Percentiles rank a stretch among this genome's conserved stretches.
These are phyloP conservation scores for Drosophila pseudotalamancana DNA, from an alignment of 2,888 invertebrate species.

Conservation along the genomic window DNA sequence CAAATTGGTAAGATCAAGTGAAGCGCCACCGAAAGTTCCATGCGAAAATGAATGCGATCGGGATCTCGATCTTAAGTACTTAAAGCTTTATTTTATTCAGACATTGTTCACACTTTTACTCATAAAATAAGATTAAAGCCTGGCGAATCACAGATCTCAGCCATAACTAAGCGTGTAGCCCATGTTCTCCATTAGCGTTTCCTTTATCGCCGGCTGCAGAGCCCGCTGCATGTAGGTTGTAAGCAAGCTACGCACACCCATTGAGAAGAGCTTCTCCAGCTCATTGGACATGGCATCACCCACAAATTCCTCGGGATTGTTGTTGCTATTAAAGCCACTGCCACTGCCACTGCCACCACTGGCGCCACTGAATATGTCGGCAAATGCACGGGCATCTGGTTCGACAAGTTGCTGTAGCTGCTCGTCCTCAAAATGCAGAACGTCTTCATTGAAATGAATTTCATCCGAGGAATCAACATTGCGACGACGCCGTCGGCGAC, in stretches of 20 bases:
- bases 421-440: slow-evolving; percentile 77
- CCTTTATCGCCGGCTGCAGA: slow-evolving; percentile 93
- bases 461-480: slow-evolving; percentile 53
- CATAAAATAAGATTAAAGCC: slow-evolving; percentile 16
- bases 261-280: slow-evolving; percentile 93
- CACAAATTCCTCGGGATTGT: slow-evolving; percentile 85
- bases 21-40: neutral
- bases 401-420: slow-evolving; percentile 78
- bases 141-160: slow-evolving; percentile 73
- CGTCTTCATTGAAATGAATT: slow-evolving; percentile 79
- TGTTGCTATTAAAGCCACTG: slow-evolving; percentile 6
- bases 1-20: slow-evolving; percentile 72
- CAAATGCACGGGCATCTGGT: slow-evolving; percentile 82
- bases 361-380: slow-evolving; percentile 72
- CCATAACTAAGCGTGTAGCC: slow-evolving; percentile 95
- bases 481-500: slow-evolving; percentile 60
- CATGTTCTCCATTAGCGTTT: slow-evolving; percentile 94
- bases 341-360: slow-evolving; percentile 11
- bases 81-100: slow-evolving; percentile 47
- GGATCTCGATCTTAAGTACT: slow-evolving; percentile 19
- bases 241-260: slow-evolving; percentile 91
- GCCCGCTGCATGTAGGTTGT: slow-evolving; percentile 94
- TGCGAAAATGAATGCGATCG: neutral
- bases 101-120: slow-evolving; percentile 22
- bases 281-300: slow-evolving; percentile 89